Evolutionary conservation across 37 sponge, comb jelly and placozoan genomes (phyloP).

Genomic region (Geodia barretti): DNA sequence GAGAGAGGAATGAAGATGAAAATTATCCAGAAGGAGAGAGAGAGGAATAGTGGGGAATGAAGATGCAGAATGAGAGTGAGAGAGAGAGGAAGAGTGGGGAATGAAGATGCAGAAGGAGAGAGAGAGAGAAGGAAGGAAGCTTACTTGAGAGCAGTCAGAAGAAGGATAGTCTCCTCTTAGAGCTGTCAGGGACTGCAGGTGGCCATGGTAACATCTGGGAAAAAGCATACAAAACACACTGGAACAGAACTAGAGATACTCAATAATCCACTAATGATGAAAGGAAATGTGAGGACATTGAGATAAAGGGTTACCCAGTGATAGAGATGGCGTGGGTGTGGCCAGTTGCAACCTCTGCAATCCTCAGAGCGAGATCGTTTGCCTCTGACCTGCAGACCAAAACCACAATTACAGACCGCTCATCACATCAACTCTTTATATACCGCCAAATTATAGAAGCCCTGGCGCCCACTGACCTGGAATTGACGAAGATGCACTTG

Average conservation of each 20-base stretch:
- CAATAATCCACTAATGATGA: background rate
- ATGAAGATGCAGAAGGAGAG: background rate
- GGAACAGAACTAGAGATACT: background rate
- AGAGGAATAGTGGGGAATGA: background rate
- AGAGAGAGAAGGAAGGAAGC: background rate
- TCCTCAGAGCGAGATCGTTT: constrained; percentile 81
- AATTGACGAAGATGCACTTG: constrained; percentile 80
- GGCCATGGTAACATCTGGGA: constrained; percentile 85
- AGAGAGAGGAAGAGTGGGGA: background rate
- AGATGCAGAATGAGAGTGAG: background rate
- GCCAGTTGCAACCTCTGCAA: constrained; percentile 65
- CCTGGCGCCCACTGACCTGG: no score
- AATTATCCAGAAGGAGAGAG: no score
- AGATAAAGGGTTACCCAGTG: constrained; percentile 46
- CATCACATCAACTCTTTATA: background rate
- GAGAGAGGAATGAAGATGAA: no score
- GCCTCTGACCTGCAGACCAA: constrained; percentile 82
- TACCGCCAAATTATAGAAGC: no score
- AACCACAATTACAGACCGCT: background rate
- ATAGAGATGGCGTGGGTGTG: constrained; percentile 55
- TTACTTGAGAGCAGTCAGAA: background rate
- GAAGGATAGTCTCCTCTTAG: no score
- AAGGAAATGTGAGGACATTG: no score
- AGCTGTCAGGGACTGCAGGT: constrained; percentile 57
- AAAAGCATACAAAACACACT: background rate